Evolutionary conservation across 2,888 invertebrate genomes (phyloP), one percentile per base, ranked within the genome.

Genomic region (Polymixis flavicincta): DNA sequence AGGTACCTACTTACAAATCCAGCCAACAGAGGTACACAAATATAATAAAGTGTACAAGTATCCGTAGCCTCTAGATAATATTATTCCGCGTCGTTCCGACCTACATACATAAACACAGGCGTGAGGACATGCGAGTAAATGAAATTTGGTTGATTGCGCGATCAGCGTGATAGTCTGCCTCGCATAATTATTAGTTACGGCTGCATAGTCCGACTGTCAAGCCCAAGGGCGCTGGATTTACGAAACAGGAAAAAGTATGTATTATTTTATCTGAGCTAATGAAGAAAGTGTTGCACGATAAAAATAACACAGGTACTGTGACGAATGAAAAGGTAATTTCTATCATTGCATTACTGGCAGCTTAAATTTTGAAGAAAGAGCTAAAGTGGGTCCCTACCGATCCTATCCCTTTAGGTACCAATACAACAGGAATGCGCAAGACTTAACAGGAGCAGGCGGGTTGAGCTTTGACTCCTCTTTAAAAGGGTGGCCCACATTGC

Each of bases 71-170:
- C 63, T 65, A 82, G 73, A 67, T 78, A 84, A 87, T 81, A 77
- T 87, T 73, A 91, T 89, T 89, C 89, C 69, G 81, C 71, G 78
- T 86, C 84, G 85, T 78, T 82, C 63, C 80, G 89, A 89, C 90
- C 92, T 86, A 90, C 87, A 87, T 91, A 86, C 78, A 84, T 85
- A 80, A 71, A 37, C 42, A 71, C 67, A 72, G 28, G 9, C 28
- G 28, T 85, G 90, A 92, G 92, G 92, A 90, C 90, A 74, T 14
- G 88, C 90, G 89, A 87, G 85, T 90, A 89, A 91, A 92, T 89
- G 75, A 89, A 90, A 90, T 92, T 92, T 89, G 80, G 89, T 88
- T 87, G 88, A 90, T 92, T 93, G 91, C 93, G 89, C 86, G 82
- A 89, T 89, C 83, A 82, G 77, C 78, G 74, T 75, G 70, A 74